These are phyloP conservation scores for Euphysa ruthae DNA, from an alignment of 30 jellyfish, hydroid and myxozoan species.

Conservation along the genomic window DNA sequence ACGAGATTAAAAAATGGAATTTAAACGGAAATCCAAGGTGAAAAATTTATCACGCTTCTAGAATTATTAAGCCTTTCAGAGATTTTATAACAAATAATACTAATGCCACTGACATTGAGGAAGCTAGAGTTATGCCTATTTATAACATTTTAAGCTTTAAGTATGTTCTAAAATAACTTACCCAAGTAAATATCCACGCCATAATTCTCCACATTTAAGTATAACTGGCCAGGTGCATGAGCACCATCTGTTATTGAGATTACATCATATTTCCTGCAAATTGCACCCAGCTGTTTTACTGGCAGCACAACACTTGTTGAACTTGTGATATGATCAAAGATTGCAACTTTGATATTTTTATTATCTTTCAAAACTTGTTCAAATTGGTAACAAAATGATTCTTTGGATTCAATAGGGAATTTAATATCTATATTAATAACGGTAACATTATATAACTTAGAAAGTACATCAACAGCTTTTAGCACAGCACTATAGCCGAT, in stretches of 20 bases:
- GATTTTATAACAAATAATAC: too few species aligned
- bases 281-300: slow-evolving; percentile 36
- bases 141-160: too few species aligned
- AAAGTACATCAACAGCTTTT: slow-evolving; percentile 52
- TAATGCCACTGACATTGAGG: too few species aligned
- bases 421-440: slow-evolving; percentile 35
- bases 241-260: slow-evolving; percentile 92
- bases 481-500: slow-evolving; percentile 69
- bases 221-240: slow-evolving; percentile 98
- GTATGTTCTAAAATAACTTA: too few species aligned
- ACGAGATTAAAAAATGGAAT: too few species aligned
- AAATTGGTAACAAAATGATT: slow-evolving; percentile 33
- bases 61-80: too few species aligned
- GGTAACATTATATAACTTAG: slow-evolving; percentile 45
- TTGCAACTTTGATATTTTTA: slow-evolving; percentile 52
- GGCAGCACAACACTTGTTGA: slow-evolving; percentile 76
- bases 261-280: slow-evolving; percentile 63
- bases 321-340: slow-evolving; percentile 91
- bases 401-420: slow-evolving; percentile 60
- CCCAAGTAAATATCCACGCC: slow-evolving; percentile 89
- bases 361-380: slow-evolving; percentile 25
- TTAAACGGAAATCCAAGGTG: too few species aligned
- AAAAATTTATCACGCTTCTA: too few species aligned
- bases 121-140: too few species aligned
- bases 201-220: slow-evolving; percentile 47